Evolutionary conservation across 30 jellyfish, hydroid and myxozoan species (phyloP).

Genomic region (Cassiopea xamachana): DNA sequence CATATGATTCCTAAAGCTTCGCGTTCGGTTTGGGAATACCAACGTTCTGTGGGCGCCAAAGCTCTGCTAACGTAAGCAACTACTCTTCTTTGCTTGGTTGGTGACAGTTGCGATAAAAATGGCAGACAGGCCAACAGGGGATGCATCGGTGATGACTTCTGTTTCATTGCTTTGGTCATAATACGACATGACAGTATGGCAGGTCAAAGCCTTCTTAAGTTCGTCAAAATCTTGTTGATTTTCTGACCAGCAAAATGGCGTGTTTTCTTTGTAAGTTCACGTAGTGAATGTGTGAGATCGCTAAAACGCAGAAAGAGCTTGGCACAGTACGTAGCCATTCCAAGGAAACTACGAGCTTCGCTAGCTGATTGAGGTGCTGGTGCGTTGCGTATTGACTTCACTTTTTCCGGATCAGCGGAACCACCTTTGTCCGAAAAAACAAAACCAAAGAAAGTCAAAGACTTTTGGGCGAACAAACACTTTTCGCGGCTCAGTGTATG

Average conservation of each 20-base stretch:
- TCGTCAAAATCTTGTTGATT: background rate
- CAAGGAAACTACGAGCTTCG: slow-evolving; percentile 17
- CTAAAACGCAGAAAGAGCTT: slow-evolving; percentile 10
- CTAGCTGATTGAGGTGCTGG: slow-evolving; percentile 14
- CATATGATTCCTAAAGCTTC: background rate
- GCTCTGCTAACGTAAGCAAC: background rate
- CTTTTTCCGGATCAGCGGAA: slow-evolving; percentile 1
- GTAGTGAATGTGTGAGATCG: slow-evolving; percentile 9
- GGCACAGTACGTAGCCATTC: slow-evolving; percentile 35
- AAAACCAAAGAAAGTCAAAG: background rate
- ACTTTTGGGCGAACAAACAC: background rate
- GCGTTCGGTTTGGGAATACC: background rate
- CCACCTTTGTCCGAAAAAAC: slow-evolving; percentile 5
- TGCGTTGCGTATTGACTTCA: background rate
- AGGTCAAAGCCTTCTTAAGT: slow-evolving; percentile 9
- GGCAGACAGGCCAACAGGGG: background rate
- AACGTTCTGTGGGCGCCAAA: background rate
- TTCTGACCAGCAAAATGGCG: slow-evolving; percentile 10
- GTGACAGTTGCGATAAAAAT: background rate
- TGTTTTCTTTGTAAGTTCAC: background rate
- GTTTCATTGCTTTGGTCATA: background rate
- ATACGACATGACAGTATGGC: background rate
- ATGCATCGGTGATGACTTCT: background rate
- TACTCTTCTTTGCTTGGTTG: background rate
- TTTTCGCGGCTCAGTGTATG: background rate